Evolutionary conservation across 1,140 invertebrate species (phyloP), one percentile per base, ranked within the genome.

Genomic region (Aphidius ervi): DNA sequence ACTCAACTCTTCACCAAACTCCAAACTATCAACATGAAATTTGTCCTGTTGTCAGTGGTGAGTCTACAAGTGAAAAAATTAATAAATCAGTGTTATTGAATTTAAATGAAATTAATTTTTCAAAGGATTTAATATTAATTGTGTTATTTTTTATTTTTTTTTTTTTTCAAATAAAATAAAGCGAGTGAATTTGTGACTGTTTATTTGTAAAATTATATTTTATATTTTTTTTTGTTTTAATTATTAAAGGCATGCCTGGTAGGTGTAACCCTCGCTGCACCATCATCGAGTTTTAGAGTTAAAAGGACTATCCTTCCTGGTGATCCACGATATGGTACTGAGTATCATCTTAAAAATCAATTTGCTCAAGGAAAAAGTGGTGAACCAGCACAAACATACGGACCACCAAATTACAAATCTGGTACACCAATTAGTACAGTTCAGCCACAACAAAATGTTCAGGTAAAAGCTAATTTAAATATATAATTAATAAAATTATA

Each of bases 41-140:
- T 75, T 59, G 54, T 77, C 62, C 54, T 78, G 64, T 63, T 76
- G 63, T 67, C 63, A 43, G 63, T 78, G 77, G 77, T 78, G 74
- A 79, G 76, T 69, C 46, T 58, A 7, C 20, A n/a, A 40, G 10
- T 23, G 6, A 56, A 46, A 46, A 10, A 20, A 54, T 16, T 20
- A 6, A 41, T 16, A 41, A 16, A 41, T 41, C 42, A 16, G 23
- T 10, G 7, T 52, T 52, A 31, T 31, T 52, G 8, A 9, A 52
- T 20, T 52, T 16, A 50, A 16, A 39, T 59, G 56, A 55, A 54
- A 46, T 31, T 31, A 31, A 49, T 23, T 52, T 47, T 16, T 58
- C 63, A 42, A 60, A 59, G 54, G 46, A 61, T 46, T 20, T 43
- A 45, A 59, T 42, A 40, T 39, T 47, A 37, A 59, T 23, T 52